Conservation (phyloP, 2,888 invertebrate genomes). For the Microplitis manilae region DNA sequence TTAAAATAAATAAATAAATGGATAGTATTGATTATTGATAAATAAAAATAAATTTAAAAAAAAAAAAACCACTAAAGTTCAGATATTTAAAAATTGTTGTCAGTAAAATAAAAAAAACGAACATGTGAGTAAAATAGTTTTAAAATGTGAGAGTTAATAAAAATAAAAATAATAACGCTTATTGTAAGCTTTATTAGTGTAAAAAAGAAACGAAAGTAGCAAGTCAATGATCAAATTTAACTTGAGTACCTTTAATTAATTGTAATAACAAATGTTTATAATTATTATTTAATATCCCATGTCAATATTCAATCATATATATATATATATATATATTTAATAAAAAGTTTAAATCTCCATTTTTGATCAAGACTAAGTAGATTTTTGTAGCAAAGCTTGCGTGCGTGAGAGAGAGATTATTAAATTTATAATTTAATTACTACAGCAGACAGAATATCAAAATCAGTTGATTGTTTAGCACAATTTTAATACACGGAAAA, state of each 20-base stretch:
- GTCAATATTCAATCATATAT: neutral
- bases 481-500: too few relatives aligned
- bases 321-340: neutral
- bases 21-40: neutral
- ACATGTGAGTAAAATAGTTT: neutral
- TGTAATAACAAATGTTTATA: slow-evolving; percentile 12
- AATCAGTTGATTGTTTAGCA: slow-evolving; percentile 7
- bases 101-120: neutral
- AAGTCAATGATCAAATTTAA: slow-evolving; percentile 38
- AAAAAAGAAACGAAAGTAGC: slow-evolving; percentile 21
- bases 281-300: slow-evolving; percentile 14
- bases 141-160: slow-evolving; percentile 13
- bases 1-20: neutral
- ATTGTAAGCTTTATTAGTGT: neutral
- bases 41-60: neutral
- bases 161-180: slow-evolving; percentile 3
- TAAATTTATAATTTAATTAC: neutral
- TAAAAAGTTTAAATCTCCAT: neutral
- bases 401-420: neutral
- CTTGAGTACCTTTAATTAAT: slow-evolving; percentile 39
- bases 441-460: neutral
- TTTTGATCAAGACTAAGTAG: neutral
- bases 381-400: slow-evolving; percentile 10
- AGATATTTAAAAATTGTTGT: slow-evolving; percentile 43
- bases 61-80: slow-evolving; percentile 53